These are phyloP conservation scores for Mercenaria mercenaria DNA, from an alignment of 1,140 invertebrate species.

Conservation along the genomic window DNA sequence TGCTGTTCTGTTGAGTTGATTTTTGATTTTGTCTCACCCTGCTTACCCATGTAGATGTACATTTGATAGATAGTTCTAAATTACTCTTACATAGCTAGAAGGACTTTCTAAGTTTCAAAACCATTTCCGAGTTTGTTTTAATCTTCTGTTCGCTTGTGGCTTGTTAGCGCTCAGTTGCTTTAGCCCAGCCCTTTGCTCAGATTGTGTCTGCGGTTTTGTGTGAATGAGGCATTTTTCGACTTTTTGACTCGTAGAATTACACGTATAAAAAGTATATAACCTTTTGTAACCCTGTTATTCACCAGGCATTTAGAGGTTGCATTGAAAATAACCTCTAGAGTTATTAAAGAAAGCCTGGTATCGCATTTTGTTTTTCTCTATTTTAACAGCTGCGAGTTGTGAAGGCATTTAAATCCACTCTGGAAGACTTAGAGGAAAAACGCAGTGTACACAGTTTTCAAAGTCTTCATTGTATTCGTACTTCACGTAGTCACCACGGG, in stretches of 20 bases:
- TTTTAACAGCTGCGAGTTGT: constrained; percentile 98
- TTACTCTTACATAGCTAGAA: background rate
- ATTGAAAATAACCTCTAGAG: background rate
- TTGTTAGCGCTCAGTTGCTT: constrained; percentile 30
- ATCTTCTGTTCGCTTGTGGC: constrained; percentile 38
- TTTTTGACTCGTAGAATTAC: background rate
- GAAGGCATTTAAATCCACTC: constrained; percentile 99
- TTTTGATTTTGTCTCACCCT: constrained; percentile 2
- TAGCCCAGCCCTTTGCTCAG: constrained; percentile 33
- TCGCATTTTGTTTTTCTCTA: constrained; percentile 52
- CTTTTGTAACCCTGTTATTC: background rate
- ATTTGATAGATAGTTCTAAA: constrained; percentile 13
- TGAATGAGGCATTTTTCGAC: constrained; percentile 29
- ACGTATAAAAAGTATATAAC: background rate
- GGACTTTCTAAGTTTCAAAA: constrained; percentile 3
- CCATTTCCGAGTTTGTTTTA: background rate
- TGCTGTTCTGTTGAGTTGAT: constrained; percentile 30
- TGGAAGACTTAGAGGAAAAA: constrained; percentile 99
- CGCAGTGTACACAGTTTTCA: constrained; percentile 98
- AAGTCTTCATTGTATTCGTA: constrained; percentile 97
- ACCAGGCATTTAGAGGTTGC: constrained; percentile 15
- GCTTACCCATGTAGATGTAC: background rate
- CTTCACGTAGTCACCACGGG: constrained; percentile 93
- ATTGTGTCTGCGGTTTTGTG: constrained; percentile 67
- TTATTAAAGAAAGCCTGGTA: constrained; percentile 35